These are phyloP conservation scores for Idaea dimidiata DNA, from an alignment of 2,888 invertebrate genomes.

Conservation along the genomic window DNA sequence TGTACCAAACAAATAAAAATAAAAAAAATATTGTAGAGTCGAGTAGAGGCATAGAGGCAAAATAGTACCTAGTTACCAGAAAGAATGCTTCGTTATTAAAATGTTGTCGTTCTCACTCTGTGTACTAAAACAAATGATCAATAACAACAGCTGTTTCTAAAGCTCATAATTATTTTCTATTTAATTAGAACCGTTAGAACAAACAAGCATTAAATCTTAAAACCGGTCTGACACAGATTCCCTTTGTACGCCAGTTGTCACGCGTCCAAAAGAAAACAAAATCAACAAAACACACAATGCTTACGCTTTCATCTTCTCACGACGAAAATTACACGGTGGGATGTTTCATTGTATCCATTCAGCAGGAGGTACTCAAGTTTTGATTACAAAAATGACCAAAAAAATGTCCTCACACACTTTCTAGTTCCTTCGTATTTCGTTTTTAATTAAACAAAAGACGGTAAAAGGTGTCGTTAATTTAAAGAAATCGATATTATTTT, in stretches of 20 bases:
- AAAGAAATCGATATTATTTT: conserved; percentile 4
- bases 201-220: neutral
- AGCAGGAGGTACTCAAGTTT: conserved; percentile 51
- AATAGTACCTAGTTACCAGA: no score
- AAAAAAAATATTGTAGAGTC: no score
- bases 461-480: conserved; percentile 13
- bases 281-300: conserved; percentile 56
- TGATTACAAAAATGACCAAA: conserved; percentile 26
- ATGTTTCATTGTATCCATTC: conserved; percentile 66
- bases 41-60: no score
- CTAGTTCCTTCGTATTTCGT: conserved; percentile 17
- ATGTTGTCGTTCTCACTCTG: neutral
- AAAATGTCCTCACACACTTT: conserved; percentile 25
- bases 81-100: no score
- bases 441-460: conserved; percentile 15
- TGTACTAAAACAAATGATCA: neutral
- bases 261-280: conserved; percentile 34
- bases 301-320: conserved; percentile 76
- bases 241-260: conserved; percentile 9
- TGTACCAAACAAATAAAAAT: no score
- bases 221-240: conserved; percentile 3
- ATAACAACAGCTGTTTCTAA: neutral
- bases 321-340: conserved; percentile 63
- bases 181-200: neutral
- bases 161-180: neutral